Evolutionary conservation across 2,113 vertebrate species (phyloP), one percentile per base, ranked within the genome.

Genomic region (Hyperoodon ampullatus): DNA sequence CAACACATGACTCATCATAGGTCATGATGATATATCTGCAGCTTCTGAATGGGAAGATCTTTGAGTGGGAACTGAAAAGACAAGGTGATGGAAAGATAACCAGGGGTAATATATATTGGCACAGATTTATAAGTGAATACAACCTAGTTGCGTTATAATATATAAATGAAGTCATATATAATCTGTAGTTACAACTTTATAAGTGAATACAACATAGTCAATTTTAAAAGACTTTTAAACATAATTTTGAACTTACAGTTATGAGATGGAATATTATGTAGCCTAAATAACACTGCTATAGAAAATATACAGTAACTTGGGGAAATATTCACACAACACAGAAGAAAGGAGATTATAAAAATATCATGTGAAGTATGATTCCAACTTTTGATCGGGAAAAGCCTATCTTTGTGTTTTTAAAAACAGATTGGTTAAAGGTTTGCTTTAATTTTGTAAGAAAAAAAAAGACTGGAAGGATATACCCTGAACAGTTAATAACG

Each of bases 391-490:
- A 77, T 58, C 26, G 5, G 66, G 16, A 53, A 83, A 87, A 66
- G 1, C 8, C 19, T 33, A 33, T 66, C 71, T 47, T 87, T 90
- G 33, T 66, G 7, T 53, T 90, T 93, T 90, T 39, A 80, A 86
- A 88, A 65, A 74, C 18, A 65, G 24, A 74, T 14, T 58, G 21
- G 2, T 58, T 70, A 86, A 55, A 58, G 23, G 66, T 65, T 35
- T n/a, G 72, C 13, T 94, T 66, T 68, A 65, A 70, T 93, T 96
- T 96, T 93, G 18, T 88, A 93, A 77, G 42, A 50, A 94, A 80
- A 39, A 58, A 84, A 85, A 85, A 68, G 26, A 18, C 58, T 74
- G 28, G 58, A 75, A 74, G 21, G 23, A 85, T 87, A 44, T 58
- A 53, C 16, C 21, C 55, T 39, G 58, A 63, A 61, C 68, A 85